Evolutionary conservation across 2,888 invertebrate species (phyloP), one percentile per base, ranked within the genome.

Genomic region (Drosophila kambysellisi): DNA sequence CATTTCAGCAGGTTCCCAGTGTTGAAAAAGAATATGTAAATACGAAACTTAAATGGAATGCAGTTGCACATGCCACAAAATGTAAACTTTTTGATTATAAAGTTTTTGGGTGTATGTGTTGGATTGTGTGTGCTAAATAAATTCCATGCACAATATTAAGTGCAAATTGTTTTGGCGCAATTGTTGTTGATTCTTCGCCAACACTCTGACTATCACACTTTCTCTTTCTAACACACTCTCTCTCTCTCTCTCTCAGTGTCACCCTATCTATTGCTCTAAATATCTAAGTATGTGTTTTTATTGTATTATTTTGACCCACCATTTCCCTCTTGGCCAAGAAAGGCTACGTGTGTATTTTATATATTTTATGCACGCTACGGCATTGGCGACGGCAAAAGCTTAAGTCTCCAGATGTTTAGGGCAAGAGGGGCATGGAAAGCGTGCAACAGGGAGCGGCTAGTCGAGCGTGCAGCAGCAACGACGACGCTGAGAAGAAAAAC

Each of bases 51-150:
- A 81, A 88, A 87, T 82, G 78, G 88, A 88, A 80, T 80, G 74
- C 82, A 80, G 67, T 70, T 85, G 69, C 70, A 82, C 79, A 82
- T 71, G 67, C 75, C 59, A 73, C 59, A 78, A 82, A 75, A 75
- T 72, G 82, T 74, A 84, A 89, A 88, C 88, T 87, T 89, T 89
- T 88, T 76, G 88, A 82, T 83, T 83, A 88, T 88, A 74, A 79
- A 88, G 66, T 79, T 72, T 74, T 66, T 51, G 43, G 35, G 50
- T 64, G 52, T 63, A 39, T 65, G 56, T 58, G 60, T 67, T 60
- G 54, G 54, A 65, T 43, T 35, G 53, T 64, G 15, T 79, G 69
- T 65, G 63, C 67, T 69, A 76, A 86, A 86, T 83, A 75, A 88
- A 83, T 87, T 79, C 70, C 82, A 61, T 65, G 74, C 73, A 87